Percentiles rank a stretch among this genome's conserved stretches.
phyloP scores from a whole-genome alignment of 2,113 vertebrate species.

The Oncorhynchus gorbuscha region DNA sequence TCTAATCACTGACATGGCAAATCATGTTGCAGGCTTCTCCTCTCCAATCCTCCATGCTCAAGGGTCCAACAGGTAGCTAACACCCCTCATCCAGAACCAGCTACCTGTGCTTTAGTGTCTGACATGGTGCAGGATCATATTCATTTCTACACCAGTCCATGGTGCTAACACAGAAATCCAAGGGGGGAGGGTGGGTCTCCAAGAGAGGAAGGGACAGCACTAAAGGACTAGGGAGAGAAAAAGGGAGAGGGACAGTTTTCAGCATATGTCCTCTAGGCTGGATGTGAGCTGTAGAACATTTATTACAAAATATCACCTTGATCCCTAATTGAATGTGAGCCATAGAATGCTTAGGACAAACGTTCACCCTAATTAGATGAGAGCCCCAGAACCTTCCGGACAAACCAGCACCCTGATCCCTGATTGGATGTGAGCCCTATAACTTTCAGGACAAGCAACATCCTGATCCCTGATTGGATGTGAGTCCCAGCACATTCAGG shows the following conservation, averaged over 20 bases:
- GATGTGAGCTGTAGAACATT: not conserved
- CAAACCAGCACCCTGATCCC: no score
- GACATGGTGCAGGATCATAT: slow-evolving; percentile 44
- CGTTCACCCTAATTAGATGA: not conserved
- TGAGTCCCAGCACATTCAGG: no score
- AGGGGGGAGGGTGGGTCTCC: slow-evolving; percentile 2
- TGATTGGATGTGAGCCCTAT: no score
- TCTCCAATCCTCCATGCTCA: slow-evolving; percentile 33
- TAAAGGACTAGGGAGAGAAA: slow-evolving; percentile 12
- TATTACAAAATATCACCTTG: no score
- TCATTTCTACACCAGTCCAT: slow-evolving; percentile 24
- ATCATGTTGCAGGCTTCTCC: slow-evolving; percentile 41
- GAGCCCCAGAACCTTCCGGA: no score
- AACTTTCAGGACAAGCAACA: no score
- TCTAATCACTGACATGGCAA: slow-evolving; percentile 47
- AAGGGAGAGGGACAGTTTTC: not conserved
- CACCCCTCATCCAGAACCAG: not conserved
- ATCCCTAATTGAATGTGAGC: not conserved
- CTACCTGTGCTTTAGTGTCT: slow-evolving; percentile 50
- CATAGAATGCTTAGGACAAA: not conserved
- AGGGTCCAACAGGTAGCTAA: no score
- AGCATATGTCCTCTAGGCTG: slow-evolving; percentile 1
- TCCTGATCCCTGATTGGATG: no score
- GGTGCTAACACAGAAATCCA: slow-evolving; percentile 32
- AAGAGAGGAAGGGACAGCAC: not conserved